Evolutionary conservation across 2,888 invertebrate species (phyloP).

Genomic region (Cheilosia scutellata): DNA sequence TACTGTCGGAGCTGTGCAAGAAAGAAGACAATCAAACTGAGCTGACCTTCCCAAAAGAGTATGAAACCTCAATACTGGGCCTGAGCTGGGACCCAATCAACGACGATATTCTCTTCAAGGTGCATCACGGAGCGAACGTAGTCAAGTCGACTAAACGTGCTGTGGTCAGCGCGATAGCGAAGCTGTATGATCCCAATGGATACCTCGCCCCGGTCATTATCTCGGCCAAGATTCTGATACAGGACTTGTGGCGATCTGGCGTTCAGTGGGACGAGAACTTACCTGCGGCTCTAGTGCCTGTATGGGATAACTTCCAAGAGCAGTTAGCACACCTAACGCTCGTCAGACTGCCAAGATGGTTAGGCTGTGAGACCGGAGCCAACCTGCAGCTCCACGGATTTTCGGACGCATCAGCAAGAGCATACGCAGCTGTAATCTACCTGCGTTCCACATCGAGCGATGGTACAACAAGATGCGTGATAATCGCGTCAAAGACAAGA

Average conservation of each 20-base stretch:
- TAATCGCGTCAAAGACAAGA: slow-evolving; percentile 38
- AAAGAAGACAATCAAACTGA: not conserved
- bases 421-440: slow-evolving; percentile 52
- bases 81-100: slow-evolving; percentile 6
- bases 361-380: slow-evolving; percentile 3
- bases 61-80: not conserved
- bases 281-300: not conserved
- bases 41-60: not conserved
- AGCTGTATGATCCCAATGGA: slow-evolving; percentile 32
- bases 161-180: slow-evolving; percentile 16
- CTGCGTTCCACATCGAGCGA: not conserved
- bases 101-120: slow-evolving; percentile 14
- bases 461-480: not conserved
- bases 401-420: slow-evolving; percentile 57
- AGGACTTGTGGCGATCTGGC: slow-evolving; percentile 26
- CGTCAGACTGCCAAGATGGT: slow-evolving; percentile 36
- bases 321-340: not conserved
- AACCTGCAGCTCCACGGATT: slow-evolving; percentile 54
- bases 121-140: not conserved
- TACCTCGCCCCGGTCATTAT: slow-evolving; percentile 36
- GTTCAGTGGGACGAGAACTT: slow-evolving; percentile 19
- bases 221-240: slow-evolving; percentile 13
- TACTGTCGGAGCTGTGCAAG: not conserved
- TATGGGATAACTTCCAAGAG: slow-evolving; percentile 3
- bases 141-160: slow-evolving; percentile 7